Evolutionary conservation across 1,140 invertebrate genomes (phyloP), one percentile per base, ranked within the genome.

Genomic region (Hyles euphorbiae): DNA sequence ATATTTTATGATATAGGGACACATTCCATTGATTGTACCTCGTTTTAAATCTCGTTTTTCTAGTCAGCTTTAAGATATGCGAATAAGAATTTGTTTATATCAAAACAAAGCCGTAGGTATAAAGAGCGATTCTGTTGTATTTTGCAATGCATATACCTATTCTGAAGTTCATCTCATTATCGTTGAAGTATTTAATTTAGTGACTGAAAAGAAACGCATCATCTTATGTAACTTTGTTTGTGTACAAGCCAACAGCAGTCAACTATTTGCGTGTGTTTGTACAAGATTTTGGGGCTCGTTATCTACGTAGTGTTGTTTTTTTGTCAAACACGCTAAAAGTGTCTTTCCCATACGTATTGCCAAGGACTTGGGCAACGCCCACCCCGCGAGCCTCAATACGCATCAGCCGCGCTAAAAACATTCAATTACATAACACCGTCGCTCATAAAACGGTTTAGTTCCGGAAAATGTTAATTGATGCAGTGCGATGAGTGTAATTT

Each of bases 381-480:
- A 22, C 22, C 46, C 46, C 12, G 36, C 56, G 11, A 58, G 11
- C 57, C 34, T 5, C 5, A 33, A 34, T 56, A 48, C 45, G 45
- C 45, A 58, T 8, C 32, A n/a, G 5, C 22, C 45, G n/a, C 48
- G 53, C 53, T 61, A 62, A 64, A 68, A 56, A 10, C 50, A 53
- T 58, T 54, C 47, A 54, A 60, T 60, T 60, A 57, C 51, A 56
- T 63, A 69, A 63, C 47, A 33, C 46, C 5, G 53, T 48, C 50
- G 45, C 53, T 57, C 10, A 55, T 45, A 61, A 53, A 62, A 53
- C 51, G 34, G 32, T 58, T 9, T 53, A 52, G 47, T 56, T 59
- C 40, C 68, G 66, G 65, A 64, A 72, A 72, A 66, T 60, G 56
- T 56, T 62, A 66, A 57, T 70, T 70, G 56, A 48, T 57, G 51